Evolutionary conservation across 2,888 invertebrate species (phyloP), one percentile per base, ranked within the genome.

Genomic region (Omphaloscelis lunosa): DNA sequence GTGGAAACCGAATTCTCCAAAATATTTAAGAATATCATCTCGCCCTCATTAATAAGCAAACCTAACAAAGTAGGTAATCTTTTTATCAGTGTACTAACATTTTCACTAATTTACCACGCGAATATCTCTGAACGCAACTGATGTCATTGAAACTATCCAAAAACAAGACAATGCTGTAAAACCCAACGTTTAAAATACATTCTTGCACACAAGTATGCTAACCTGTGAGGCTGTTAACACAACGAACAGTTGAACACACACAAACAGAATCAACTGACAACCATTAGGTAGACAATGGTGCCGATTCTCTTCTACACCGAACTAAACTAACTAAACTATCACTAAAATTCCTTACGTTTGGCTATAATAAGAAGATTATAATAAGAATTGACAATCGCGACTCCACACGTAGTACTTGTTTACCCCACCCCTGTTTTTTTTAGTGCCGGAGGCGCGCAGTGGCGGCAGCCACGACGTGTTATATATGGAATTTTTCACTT

Each of bases 1-100:
- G 29, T 63, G 23, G 56, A 56, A 56, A 77, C 29, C 7, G 17
- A 41, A 76, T 41, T 20, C 17, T 17, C 3, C 23, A 15, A 67
- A 56, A 78, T 79, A 45, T 48, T 51, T 17, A 51, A 41, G 51
- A 51, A 58, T 58, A 58, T 58, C 63, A 27, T 76, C n/a, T 62
- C 9, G 58, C 34, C 2, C 63, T 77, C 78, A 20, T 68, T 69
- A 63, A 17, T 58, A 53, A 45, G 51, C 41, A 45, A 78, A 79
- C 15, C 27, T 78, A 34, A 41, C 15, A 34, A 45, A 12, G 15
- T 78, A 51, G 51, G 23, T 51, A 34, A 58, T 68, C 9, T 58
- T 12, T 77, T 41, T 41, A 83, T 62, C 73, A 34, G 3, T 27
- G n/a, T 34, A 39, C 23, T 17, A 53, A 79, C 9, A 62, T 41